Base-by-base conservation (phyloP, 2,888 invertebrate genomes). In the Melinaea menophilus region DNA sequence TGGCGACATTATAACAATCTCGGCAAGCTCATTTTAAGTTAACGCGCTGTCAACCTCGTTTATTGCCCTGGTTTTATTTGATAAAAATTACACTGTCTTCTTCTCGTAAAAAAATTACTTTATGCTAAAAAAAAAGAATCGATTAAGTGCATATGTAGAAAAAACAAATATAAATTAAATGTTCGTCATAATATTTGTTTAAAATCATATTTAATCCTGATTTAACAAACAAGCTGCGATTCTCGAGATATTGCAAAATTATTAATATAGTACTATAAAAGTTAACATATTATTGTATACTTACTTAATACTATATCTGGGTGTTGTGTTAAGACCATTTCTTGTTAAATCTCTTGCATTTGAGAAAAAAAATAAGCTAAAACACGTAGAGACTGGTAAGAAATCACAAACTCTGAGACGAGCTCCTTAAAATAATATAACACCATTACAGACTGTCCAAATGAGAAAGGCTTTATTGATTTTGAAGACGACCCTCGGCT, bases 1-100 rank as follows among this genome's bases (percentile, higher is more conserved):
- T 78, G 80, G 85, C 82, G 84, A 84, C 84, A 86, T 88, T 86
- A 88, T 86, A 86, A 86, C 88, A 84, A 85, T 88, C 85, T 88
- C 82, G 81, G 82, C 77, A 71, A 80, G 79, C 84, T 85, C 83
- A 85, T 88, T 88, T 84, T 80, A 73, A 79, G 79, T 78, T 68
- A 75, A 79, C 78, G 77, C 72, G 76, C 72, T 78, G 80, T 79
- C 80, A 81, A 76, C 76, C 77, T 72, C 74, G 76, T 82, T 82
- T 75, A 80, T 82, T 80, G 78, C 76, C 67, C 71, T 77, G 69
- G 79, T 80, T 79, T 77, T 75, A 83, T 81, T 79, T 62, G 55
- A 61, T 64, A 47, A 58, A 64, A 66, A 64, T 51, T 31, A 55
- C 46, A 59, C 56, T 62, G 58, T 51, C 37, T 55, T 55, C 34